Base-by-base conservation (phyloP, 1,140 invertebrate species). In the Drosophila elegans region DNA sequence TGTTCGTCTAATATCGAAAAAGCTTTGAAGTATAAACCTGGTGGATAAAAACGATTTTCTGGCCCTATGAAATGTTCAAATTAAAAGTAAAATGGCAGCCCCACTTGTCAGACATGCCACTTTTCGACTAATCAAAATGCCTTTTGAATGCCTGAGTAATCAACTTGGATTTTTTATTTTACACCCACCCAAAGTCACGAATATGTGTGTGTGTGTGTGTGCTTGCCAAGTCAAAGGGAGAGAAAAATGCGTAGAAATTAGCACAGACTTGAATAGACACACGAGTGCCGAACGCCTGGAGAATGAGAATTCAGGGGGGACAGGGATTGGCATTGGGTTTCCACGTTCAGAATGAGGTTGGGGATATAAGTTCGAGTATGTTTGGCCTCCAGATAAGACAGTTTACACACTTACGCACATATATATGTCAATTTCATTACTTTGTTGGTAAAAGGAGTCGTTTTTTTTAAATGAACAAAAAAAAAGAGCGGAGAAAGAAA, bases 261-360 rank as follows among this genome's bases (percentile, higher is more conserved):
- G 82, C 82, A 86, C 82, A 86, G 82, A 86, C 71, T 76, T 86
- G 79, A 86, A 86, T 83, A 73, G 75, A 83, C 82, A 82, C 83
- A 79, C 66, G 75, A 88, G 83, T 88, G 78, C 36, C 52, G 25
- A 44, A 49, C 34, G 34, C 16, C n/a, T 3, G 9, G 13, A 10
- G 42, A n/a, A 38, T 34, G 39, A 21, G 38, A 11, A 57, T 51
- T 54, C 62, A 45, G 51, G 53, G 45, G 39, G 46, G 12, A 51
- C 29, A 55, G 59, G 64, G 41, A 60, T 44, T 62, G 71, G 27
- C 36, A 62, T 42, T 51, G 36, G 32, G 25, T 34, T 44, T 27
- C 12, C 29, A 32, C 5, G 29, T 6, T 10, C 36, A 67, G 67
- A 49, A 69, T 54, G 51, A 46, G 62, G 34, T 29, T 36, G 46